Conservation (phyloP, 1,140 invertebrate genomes). For the Drosophila pachea region DNA sequence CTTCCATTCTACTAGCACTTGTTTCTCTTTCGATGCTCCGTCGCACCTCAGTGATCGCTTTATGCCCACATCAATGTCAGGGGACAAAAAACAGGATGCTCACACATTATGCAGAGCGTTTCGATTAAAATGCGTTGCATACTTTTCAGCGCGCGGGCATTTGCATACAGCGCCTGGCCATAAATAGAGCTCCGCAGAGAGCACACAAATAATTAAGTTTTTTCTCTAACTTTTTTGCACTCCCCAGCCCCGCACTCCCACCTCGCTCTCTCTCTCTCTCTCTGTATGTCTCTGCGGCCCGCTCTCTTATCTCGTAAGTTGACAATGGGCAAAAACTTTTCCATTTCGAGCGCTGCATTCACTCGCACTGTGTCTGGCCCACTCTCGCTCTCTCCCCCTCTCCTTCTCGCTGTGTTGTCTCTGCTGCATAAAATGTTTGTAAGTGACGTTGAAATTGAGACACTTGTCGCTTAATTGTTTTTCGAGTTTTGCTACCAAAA, state of each 20-base stretch:
- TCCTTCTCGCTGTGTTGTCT: conserved; percentile 19
- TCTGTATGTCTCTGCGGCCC: conserved; percentile 22
- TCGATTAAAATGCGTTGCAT: conserved; percentile 75
- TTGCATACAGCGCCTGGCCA: conserved; percentile 33
- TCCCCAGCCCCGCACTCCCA: not conserved
- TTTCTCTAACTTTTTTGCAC: conserved; percentile 60
- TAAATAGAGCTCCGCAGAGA: conserved; percentile 24
- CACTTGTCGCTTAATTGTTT: conserved; percentile 77
- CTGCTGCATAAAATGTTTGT: conserved; percentile 75
- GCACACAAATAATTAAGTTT: conserved; percentile 73
- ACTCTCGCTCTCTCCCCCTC: not conserved
- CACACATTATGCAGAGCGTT: conserved; percentile 66
- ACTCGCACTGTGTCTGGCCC: not conserved
- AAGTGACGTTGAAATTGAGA: conserved; percentile 77
- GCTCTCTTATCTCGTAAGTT: conserved; percentile 53
- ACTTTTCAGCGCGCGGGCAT: conserved; percentile 55
- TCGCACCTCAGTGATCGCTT: not conserved
- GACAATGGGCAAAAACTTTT: conserved; percentile 73
- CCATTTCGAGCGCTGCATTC: conserved; percentile 58
- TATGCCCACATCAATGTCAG: conserved; percentile 1
- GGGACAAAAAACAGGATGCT: conserved; percentile 27
- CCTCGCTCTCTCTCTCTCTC: not conserved
- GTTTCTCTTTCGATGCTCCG: no score
- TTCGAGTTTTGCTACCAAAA: conserved; percentile 61
- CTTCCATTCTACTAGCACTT: no score